phyloP scores from a whole-genome alignment of 2,888 invertebrate genomes.

The Lamproptera curius region DNA sequence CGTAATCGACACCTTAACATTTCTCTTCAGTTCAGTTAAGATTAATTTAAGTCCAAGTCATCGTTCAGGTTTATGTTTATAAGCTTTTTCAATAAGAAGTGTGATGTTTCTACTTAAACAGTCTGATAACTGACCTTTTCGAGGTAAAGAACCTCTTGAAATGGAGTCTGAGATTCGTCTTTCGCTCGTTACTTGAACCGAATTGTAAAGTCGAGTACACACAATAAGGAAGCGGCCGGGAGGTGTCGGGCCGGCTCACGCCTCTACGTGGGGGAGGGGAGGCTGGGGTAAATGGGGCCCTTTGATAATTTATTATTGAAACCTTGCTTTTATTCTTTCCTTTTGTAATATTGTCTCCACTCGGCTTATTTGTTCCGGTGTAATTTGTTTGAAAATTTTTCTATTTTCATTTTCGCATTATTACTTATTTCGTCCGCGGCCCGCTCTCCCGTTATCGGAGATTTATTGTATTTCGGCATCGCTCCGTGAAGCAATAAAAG shows the following conservation, averaged over 20 bases:
- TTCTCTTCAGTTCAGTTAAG: too few species aligned
- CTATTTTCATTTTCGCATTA: constrained; percentile 32
- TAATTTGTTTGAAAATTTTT: constrained; percentile 49
- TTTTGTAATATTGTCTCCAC: constrained; percentile 63
- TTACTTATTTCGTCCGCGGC: constrained; percentile 26
- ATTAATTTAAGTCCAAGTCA: too few species aligned
- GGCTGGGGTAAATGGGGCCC: constrained; percentile 37
- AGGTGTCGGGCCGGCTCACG: constrained; percentile 58
- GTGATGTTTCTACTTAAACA: too few species aligned
- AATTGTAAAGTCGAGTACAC: constrained; percentile 46
- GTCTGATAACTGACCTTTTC: too few species aligned
- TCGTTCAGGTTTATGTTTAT: too few species aligned
- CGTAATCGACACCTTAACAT: too few species aligned
- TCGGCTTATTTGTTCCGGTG: constrained; percentile 55
- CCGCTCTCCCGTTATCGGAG: constrained; percentile 23
- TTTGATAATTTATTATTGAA: constrained; percentile 72
- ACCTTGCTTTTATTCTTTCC: constrained; percentile 59
- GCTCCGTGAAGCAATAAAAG: background rate
- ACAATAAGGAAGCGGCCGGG: constrained; percentile 59
- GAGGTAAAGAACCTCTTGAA: too few species aligned
- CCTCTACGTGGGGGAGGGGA: constrained; percentile 33
- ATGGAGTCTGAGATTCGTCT: too few species aligned
- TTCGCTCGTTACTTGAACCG: constrained; percentile 26
- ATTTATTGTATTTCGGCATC: constrained; percentile 21
- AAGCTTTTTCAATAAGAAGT: too few species aligned